Conservation (phyloP, 2,888 invertebrate genomes). For the Nasonovia ribisnigri region DNA sequence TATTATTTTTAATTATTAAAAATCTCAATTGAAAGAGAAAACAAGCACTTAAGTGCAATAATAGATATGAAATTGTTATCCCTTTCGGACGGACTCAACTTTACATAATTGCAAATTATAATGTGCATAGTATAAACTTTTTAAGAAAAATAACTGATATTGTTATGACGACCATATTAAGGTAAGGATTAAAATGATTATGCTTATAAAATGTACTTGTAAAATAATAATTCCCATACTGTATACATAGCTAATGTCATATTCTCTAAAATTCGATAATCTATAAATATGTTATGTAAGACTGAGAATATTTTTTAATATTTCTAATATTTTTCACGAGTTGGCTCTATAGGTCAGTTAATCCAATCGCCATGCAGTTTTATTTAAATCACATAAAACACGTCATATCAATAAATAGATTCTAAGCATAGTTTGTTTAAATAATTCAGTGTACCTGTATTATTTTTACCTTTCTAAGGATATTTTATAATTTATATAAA, state of each 20-base stretch:
- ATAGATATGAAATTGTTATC: neutral
- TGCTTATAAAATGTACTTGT: too few relatives aligned
- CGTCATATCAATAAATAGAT: neutral
- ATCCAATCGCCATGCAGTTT: neutral
- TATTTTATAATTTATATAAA: too few relatives aligned
- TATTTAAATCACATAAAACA: neutral
- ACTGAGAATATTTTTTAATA: neutral
- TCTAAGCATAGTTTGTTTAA: neutral
- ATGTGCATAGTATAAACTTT: neutral
- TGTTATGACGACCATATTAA: too few relatives aligned
- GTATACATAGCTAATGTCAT: neutral
- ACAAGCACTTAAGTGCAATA: neutral
- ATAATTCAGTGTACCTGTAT: too few relatives aligned
- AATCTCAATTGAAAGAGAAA: neutral
- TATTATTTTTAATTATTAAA: neutral
- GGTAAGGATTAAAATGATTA: too few relatives aligned
- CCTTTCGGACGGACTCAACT: neutral
- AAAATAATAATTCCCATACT: too few relatives aligned
- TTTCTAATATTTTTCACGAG: neutral
- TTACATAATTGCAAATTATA: neutral
- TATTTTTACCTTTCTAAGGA: too few relatives aligned
- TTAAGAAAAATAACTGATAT: too few relatives aligned
- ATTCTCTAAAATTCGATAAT: neutral
- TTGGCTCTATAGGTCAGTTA: neutral
- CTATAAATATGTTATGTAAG: neutral